Conservation (phyloP, 2,888 invertebrate genomes). For the Phoronis australis region DNA sequence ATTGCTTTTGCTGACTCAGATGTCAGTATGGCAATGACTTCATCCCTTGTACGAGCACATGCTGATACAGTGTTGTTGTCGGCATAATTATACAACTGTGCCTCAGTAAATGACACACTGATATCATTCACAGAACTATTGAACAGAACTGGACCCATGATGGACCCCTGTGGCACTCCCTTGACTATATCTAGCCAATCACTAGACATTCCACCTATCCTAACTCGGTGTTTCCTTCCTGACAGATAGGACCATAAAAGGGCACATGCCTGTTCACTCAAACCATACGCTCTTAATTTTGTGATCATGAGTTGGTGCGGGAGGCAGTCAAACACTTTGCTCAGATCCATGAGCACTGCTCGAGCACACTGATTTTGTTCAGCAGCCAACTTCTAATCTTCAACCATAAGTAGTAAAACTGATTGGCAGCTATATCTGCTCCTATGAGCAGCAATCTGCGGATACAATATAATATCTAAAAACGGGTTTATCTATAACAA, state of each 20-base stretch:
- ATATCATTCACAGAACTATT: constrained; percentile 1
- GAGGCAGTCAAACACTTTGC: constrained; percentile 16
- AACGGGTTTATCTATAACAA: constrained; percentile 8
- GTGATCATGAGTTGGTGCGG: constrained; percentile 8
- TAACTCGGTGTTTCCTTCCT: neutral
- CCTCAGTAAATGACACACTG: neutral
- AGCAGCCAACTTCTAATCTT: constrained; percentile 12
- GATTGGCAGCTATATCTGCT: constrained; percentile 13
- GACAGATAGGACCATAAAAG: neutral
- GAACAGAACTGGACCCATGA: constrained; percentile 1
- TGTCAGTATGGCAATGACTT: neutral
- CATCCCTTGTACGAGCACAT: neutral
- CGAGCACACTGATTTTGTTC: constrained; percentile 9
- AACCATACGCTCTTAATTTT: constrained; percentile 13
- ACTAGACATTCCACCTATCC: neutral
- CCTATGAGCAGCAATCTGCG: constrained; percentile 10
- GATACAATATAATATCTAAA: constrained; percentile 10
- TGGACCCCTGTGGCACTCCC: constrained; percentile 3
- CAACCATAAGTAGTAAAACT: constrained; percentile 8
- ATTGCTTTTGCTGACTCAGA: neutral
- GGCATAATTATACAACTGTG: neutral
- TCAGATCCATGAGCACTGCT: constrained; percentile 14
- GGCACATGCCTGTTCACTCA: neutral
- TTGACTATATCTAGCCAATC: neutral
- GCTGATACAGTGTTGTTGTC: neutral